Evolutionary conservation across 2,797 vertebrate species (phyloP).

Genomic region (Lindbergichthys nudifrons): DNA sequence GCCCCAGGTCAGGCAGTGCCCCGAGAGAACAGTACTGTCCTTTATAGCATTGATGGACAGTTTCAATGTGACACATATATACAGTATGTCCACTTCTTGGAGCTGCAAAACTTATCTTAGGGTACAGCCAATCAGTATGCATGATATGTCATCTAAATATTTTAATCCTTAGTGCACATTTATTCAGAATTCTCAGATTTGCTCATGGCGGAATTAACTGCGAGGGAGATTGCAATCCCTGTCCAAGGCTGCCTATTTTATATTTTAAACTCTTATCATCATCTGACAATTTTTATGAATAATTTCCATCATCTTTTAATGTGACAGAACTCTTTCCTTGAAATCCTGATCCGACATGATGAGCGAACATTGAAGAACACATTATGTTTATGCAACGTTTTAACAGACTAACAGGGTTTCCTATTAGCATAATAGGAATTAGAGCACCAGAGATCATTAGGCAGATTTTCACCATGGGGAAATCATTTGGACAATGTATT

Average conservation of each 20-base stretch:
- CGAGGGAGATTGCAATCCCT: constrained; percentile 48
- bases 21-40: constrained; percentile 23
- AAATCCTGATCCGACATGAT: constrained; percentile 58
- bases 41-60: constrained; percentile 52
- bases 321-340: constrained; percentile 37
- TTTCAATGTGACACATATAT: constrained; percentile 35
- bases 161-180: constrained; percentile 21
- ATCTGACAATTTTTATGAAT: constrained; percentile 61
- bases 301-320: constrained; percentile 58
- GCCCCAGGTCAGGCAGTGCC: constrained; percentile 38
- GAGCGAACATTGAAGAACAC: constrained; percentile 54
- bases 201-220: constrained; percentile 46
- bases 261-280: constrained; percentile 64
- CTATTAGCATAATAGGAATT: constrained; percentile 74
- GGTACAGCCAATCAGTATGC: constrained; percentile 40
- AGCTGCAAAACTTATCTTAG: constrained; percentile 36
- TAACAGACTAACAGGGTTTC: constrained; percentile 62
- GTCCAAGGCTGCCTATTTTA: constrained; percentile 45
- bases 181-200: constrained; percentile 34
- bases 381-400: constrained; percentile 60
- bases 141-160: constrained; percentile 16
- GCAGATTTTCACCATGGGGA: constrained; percentile 60
- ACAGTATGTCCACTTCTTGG: constrained; percentile 11
- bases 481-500: constrained; percentile 68
- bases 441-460: constrained; percentile 71